These are phyloP conservation scores for Mirza zaza DNA, from an alignment of 2,113 vertebrate genomes.

Conservation along the genomic window DNA sequence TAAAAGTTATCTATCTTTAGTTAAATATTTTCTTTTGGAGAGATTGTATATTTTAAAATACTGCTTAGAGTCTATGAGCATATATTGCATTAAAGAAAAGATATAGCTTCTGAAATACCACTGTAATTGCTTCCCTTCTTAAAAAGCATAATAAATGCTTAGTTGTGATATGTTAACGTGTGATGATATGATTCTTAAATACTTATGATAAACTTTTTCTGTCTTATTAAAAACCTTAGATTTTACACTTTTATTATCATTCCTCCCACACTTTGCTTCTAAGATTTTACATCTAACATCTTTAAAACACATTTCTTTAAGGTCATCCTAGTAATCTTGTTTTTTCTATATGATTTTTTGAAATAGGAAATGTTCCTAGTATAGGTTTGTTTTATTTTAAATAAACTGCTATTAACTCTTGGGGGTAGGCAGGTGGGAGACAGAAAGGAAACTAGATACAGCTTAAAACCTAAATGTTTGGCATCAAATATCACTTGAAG, in stretches of 20 bases:
- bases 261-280: constrained; percentile 3
- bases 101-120: constrained; percentile 80
- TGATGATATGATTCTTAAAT: constrained; percentile 56
- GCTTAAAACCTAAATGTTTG: constrained; percentile 43
- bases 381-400: constrained; percentile 49
- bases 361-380: neutral
- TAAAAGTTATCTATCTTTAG: constrained; percentile 83
- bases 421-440: neutral
- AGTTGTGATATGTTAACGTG: constrained; percentile 64
- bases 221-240: constrained; percentile 23
- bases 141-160: constrained; percentile 71
- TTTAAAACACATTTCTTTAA: constrained; percentile 51
- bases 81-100: constrained; percentile 80
- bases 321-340: neutral
- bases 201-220: neutral
- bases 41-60: constrained; percentile 85
- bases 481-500: constrained; percentile 47
- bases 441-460: constrained; percentile 1
- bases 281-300: constrained; percentile 1
- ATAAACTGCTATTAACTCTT: constrained; percentile 27
- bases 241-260: constrained; percentile 44
- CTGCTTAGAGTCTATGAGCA: constrained; percentile 82
- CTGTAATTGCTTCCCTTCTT: constrained; percentile 71
- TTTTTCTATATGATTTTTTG: constrained; percentile 45
- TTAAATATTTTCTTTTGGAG: constrained; percentile 86